Conservation (phyloP, 2,113 vertebrate species). For the Psittacara wagleri region DNA sequence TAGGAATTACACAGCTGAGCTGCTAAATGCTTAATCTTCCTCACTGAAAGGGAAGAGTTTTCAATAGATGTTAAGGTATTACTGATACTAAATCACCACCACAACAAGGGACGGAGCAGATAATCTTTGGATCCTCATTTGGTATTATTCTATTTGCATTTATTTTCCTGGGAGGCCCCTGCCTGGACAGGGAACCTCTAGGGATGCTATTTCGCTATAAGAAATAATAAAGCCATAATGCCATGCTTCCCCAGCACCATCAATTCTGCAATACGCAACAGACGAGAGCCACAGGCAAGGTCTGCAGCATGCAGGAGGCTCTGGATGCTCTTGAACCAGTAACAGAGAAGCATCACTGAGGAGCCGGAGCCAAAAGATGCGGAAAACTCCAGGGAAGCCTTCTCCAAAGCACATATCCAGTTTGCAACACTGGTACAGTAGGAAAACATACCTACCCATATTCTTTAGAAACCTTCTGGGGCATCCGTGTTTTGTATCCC, state of each 20-base stretch:
- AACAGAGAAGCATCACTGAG: background rate
- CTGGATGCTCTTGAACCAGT: background rate
- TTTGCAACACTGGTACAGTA: background rate
- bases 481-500: background rate
- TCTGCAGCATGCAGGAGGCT: background rate
- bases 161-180: background rate
- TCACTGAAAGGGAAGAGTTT: background rate
- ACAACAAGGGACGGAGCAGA: background rate
- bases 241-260: background rate
- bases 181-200: background rate
- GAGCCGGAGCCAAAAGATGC: background rate
- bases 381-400: background rate
- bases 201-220: background rate
- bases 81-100: background rate
- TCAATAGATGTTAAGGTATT: background rate
- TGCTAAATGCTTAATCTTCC: background rate
- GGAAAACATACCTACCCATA: background rate
- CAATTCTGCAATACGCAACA: background rate
- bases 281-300: background rate
- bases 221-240: background rate
- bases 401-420: background rate
- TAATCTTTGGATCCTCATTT: background rate
- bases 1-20: background rate
- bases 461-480: background rate
- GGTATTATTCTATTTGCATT: background rate